These are phyloP conservation scores for Dinocampus coccinellae DNA, from an alignment of 2,888 invertebrate genomes.

Conservation along the genomic window DNA sequence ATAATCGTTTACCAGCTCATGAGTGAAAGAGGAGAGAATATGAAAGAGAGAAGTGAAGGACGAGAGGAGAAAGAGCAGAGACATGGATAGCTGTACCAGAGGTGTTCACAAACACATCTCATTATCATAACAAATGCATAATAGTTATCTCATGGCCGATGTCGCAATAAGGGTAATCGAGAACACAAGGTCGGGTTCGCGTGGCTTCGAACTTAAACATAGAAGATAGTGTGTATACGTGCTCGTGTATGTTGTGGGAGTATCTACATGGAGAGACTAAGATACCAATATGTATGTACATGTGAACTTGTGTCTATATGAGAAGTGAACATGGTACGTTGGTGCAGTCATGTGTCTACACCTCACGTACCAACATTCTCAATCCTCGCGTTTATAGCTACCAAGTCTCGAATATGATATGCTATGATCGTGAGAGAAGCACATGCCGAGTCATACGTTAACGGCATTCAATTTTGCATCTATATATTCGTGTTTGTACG, in stretches of 20 bases:
- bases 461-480: slow-evolving; percentile 1
- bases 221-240: not conserved
- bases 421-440: not conserved
- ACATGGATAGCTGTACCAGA: not conserved
- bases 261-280: not conserved
- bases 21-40: not conserved
- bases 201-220: not conserved
- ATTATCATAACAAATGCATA: slow-evolving; percentile 60
- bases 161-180: slow-evolving; percentile 20
- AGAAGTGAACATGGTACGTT: not conserved
- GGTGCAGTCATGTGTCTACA: not conserved
- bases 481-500: not conserved
- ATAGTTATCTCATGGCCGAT: slow-evolving; percentile 42
- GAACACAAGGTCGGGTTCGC: slow-evolving; percentile 23
- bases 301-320: not conserved
- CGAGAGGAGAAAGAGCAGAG: not conserved
- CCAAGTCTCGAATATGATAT: slow-evolving; percentile 18
- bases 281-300: not conserved
- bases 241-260: not conserved
- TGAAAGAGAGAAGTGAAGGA: not conserved
- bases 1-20: not conserved
- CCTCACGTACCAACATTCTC: not conserved
- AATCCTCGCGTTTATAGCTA: not conserved
- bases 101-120: slow-evolving; percentile 36
- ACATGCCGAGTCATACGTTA: slow-evolving; percentile 15